Evolutionary conservation across 2,113 vertebrate genomes (phyloP), one percentile per base, ranked within the genome.

Genomic region (Corvus hawaiiensis): DNA sequence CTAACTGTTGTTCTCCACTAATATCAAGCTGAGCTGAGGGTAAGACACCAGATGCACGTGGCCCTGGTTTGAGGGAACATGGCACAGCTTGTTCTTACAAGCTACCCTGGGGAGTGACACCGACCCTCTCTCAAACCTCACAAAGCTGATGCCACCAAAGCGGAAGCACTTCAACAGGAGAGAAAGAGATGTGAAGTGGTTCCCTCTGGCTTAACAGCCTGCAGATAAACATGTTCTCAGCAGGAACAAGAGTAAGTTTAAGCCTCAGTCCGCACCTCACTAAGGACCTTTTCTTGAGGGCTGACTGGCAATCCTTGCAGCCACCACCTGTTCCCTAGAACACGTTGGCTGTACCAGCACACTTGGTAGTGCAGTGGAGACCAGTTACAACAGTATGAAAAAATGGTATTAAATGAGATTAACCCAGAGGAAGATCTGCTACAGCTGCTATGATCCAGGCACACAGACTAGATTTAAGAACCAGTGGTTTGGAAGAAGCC

Each of bases 281-380:
- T 41, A 27, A 17, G 26, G 61, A 22, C n/a, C 17, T 39, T 48
- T 64, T 55, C 71, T 35, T 37, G 33, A 61, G 46, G 61, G n/a
- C 44, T 59, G 51, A 33, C 35, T 7, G 2, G 66, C 39, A 69
- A 51, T 43, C n/a, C 74, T 72, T 68, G 74, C 58, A 87, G 68
- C 27, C 28, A 33, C 21, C 43, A 35, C 44, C 68, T 46, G 7
- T n/a, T 66, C 39, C 46, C 35, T 56, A 24, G 11, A 46, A n/a
- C 5, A 9, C 5, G 52, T 46, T 0, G 0, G 35, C 49, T 33
- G 5, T 59, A 32, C 43, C 35, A 35, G n/a, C 54, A 72, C 7
- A 49, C 43, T 62, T 21, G 82, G 23, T 30, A 67, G 27, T 41
- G 54, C 63, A 68, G 17, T 13, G 28, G 19, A 76, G 48, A 54